Evolutionary conservation across 2,113 vertebrate genomes (phyloP).

Genomic region (Platichthys stellatus): DNA sequence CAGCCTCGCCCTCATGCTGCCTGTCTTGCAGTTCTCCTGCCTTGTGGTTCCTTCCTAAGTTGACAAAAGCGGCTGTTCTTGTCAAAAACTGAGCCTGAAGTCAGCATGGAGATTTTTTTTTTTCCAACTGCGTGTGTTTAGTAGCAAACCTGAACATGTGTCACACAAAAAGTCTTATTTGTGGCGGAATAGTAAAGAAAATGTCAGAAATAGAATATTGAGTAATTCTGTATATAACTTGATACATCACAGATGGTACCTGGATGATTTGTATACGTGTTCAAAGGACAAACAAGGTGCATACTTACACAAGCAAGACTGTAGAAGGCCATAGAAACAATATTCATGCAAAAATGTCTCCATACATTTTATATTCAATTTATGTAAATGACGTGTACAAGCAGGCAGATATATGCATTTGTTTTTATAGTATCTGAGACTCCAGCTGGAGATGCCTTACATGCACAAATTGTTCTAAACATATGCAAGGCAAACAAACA

Average conservation of each 20-base stretch:
- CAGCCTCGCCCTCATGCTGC: constrained; percentile 43
- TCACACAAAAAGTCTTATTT: constrained; percentile 1
- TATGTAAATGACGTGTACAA: background rate
- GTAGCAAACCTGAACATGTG: constrained; percentile 14
- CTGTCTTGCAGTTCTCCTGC: constrained; percentile 55
- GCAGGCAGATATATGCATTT: background rate
- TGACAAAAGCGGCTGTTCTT: constrained; percentile 65
- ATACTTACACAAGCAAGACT: too few species aligned
- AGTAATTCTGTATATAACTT: too few species aligned
- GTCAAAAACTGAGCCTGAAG: constrained; percentile 57
- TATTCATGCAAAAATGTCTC: background rate
- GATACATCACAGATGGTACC: too few species aligned
- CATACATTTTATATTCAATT: background rate
- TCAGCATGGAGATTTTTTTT: constrained; percentile 10
- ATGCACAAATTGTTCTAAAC: background rate
- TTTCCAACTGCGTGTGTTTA: background rate
- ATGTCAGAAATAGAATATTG: too few species aligned
- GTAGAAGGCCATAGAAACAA: background rate
- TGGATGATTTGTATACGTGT: background rate
- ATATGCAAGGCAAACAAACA: constrained; percentile 2
- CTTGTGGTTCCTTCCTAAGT: constrained; percentile 67
- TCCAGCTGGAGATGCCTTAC: background rate
- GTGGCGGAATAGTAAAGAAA: too few species aligned
- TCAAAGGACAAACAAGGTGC: too few species aligned
- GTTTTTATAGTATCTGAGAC: background rate